A percentile compares a stretch with the other conserved stretches of the same genome.
These are phyloP conservation scores for Dreissena rostriformis DNA, from an alignment of 1,140 invertebrate genomes.

Conservation along the genomic window DNA sequence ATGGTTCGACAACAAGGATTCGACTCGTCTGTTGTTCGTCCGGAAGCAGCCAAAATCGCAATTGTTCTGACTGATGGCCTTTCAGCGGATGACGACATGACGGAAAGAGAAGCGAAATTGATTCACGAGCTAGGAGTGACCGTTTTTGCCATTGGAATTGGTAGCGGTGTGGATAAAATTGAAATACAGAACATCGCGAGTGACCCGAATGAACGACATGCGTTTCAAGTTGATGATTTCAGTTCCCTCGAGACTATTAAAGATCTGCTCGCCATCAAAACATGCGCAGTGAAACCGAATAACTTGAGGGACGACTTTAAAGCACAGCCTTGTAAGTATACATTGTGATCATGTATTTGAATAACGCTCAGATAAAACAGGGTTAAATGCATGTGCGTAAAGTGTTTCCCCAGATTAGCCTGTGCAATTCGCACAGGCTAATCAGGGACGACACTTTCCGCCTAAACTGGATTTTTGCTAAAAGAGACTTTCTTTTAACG, in stretches of 20 bases:
- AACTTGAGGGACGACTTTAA: constrained; percentile 12
- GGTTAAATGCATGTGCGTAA: too few species aligned
- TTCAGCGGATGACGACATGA: constrained; percentile 61
- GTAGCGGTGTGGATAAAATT: constrained; percentile 58
- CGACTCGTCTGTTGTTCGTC: constrained; percentile 42
- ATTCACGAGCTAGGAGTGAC: constrained; percentile 62
- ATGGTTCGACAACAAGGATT: constrained; percentile 59
- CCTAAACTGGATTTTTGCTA: too few species aligned
- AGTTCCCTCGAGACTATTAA: constrained; percentile 71
- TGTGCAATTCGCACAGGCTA: too few species aligned
- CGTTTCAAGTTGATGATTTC: constrained; percentile 66
- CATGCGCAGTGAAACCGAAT: constrained; percentile 61
- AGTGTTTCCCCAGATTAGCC: too few species aligned
- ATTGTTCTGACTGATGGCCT: constrained; percentile 75
- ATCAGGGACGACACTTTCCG: too few species aligned
- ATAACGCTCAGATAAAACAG: too few species aligned
- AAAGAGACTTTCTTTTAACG: too few species aligned
- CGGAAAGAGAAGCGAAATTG: constrained; percentile 59
- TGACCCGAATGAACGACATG: constrained; percentile 59
- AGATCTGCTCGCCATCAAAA: constrained; percentile 65
- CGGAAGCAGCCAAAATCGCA: constrained; percentile 58
- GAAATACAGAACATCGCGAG: constrained; percentile 68
- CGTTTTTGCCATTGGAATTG: constrained; percentile 70
- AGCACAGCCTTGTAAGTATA: constrained; percentile 46
- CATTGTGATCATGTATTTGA: too few species aligned